Conservation (phyloP, 2,888 invertebrate species). For the Petrophora chlorosata region DNA sequence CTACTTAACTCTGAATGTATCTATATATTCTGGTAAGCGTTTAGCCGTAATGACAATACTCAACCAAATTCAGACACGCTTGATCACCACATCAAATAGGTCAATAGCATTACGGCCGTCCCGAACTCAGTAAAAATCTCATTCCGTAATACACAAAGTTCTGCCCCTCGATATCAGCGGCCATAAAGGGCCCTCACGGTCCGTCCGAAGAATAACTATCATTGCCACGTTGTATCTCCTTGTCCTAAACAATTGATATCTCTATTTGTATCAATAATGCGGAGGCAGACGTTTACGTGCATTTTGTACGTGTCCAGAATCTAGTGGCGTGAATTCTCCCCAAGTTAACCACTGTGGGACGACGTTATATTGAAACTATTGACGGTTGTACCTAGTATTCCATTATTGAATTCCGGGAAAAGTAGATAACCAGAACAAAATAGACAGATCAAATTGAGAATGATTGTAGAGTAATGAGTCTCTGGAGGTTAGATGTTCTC, state of each 20-base stretch:
- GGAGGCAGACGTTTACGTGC: constrained; percentile 77
- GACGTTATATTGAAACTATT: constrained; percentile 61
- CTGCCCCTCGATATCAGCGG: constrained; percentile 56
- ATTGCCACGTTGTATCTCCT: constrained; percentile 73
- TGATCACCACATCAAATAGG: constrained; percentile 50
- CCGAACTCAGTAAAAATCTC: constrained; percentile 59
- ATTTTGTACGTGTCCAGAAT: constrained; percentile 76
- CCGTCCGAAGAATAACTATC: constrained; percentile 64
- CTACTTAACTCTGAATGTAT: no score
- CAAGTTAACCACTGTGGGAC: constrained; percentile 39
- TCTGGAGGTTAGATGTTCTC: constrained; percentile 10
- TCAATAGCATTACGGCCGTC: constrained; percentile 56
- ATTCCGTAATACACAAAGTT: constrained; percentile 55
- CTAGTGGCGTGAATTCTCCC: constrained; percentile 53
- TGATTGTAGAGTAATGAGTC: constrained; percentile 17
- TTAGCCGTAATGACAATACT: no score
- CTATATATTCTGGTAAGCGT: no score
- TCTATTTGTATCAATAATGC: constrained; percentile 83
- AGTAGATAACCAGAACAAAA: constrained; percentile 8
- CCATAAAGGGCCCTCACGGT: constrained; percentile 59
- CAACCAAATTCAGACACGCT: constrained; percentile 36
- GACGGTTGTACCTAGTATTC: constrained; percentile 45
- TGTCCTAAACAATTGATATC: constrained; percentile 82
- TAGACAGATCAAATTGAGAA: constrained; percentile 14
- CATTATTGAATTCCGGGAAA: constrained; percentile 29